Evolutionary conservation across 2,113 vertebrate species (phyloP).

Genomic region (Centropus unirufus): DNA sequence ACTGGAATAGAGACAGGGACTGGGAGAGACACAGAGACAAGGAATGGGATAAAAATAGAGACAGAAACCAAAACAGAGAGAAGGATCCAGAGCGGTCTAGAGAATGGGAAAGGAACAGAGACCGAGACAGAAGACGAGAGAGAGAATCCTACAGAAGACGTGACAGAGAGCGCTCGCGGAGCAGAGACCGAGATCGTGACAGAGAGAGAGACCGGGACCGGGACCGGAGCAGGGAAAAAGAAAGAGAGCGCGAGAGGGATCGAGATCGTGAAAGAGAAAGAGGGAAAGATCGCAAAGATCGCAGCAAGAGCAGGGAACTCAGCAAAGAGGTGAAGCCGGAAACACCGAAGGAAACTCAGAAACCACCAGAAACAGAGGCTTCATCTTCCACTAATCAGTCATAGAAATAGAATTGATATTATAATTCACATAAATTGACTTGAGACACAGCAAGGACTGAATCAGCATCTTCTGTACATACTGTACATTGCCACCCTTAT

Average conservation of each 20-base stretch:
- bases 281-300: conserved; percentile 80
- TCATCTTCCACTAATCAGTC: conserved; percentile 58
- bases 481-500: conserved; percentile 41
- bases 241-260: conserved; percentile 77
- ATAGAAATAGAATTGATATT: neutral
- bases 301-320: conserved; percentile 80
- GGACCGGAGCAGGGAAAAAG: conserved; percentile 73
- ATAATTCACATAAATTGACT: neutral
- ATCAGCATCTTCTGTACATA: conserved; percentile 42
- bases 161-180: conserved; percentile 60
- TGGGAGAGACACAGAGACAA: conserved; percentile 77
- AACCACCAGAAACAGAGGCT: conserved; percentile 66
- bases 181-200: conserved; percentile 68
- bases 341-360: conserved; percentile 76
- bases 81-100: conserved; percentile 68
- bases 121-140: conserved; percentile 44
- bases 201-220: conserved; percentile 63
- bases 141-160: conserved; percentile 67
- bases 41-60: conserved; percentile 68
- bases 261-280: conserved; percentile 73
- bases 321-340: conserved; percentile 82
- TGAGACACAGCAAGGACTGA: conserved; percentile 9
- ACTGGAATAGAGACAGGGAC: conserved; percentile 80
- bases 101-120: conserved; percentile 67
- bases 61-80: conserved; percentile 71